A percentile compares a stretch with the other conserved stretches of the same genome.
Evolutionary conservation across 2,888 invertebrate species (phyloP).

Genomic region (Cheilosia variabilis): DNA sequence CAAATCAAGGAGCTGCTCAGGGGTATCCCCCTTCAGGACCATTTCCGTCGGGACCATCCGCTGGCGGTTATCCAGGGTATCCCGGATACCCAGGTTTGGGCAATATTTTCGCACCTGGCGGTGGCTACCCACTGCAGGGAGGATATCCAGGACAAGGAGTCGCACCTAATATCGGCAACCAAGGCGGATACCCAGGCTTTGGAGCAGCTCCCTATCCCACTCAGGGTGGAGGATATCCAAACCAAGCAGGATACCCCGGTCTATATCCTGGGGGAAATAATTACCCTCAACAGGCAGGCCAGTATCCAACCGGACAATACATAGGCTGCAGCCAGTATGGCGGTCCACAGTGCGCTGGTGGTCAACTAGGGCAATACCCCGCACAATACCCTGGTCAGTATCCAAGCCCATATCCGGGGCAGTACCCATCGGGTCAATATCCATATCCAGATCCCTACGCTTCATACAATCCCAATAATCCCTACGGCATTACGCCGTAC

Average conservation of each 20-base stretch:
- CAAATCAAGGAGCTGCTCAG: conserved; percentile 43
- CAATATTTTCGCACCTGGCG: conserved; percentile 32
- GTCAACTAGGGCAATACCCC: conserved; percentile 42
- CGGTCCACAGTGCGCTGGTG: conserved; percentile 10
- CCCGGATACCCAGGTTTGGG: conserved; percentile 52
- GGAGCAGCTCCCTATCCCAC: conserved; percentile 75
- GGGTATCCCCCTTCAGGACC: conserved; percentile 49
- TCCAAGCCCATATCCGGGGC: conserved; percentile 39
- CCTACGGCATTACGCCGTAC: conserved; percentile 62
- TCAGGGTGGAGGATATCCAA: conserved; percentile 60
- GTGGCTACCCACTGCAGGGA: conserved; percentile 51
- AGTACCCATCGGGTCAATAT: conserved; percentile 42
- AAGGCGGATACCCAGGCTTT: conserved; percentile 52
- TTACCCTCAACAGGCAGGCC: conserved; percentile 68
- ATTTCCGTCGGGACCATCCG: conserved; percentile 40
- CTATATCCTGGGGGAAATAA: conserved; percentile 75
- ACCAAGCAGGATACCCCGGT: conserved; percentile 54
- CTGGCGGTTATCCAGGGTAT: conserved; percentile 58
- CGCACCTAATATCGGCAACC: conserved; percentile 12
- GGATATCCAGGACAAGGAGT: conserved; percentile 53
- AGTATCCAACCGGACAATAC: conserved; percentile 73
- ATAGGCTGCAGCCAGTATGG: conserved; percentile 28
- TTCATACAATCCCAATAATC: conserved; percentile 38
- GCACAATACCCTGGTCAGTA: conserved; percentile 48
- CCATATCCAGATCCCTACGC: conserved; percentile 47